These are phyloP conservation scores for Propsilocerus akamusi DNA, from an alignment of 1,140 invertebrate species.

Conservation along the genomic window DNA sequence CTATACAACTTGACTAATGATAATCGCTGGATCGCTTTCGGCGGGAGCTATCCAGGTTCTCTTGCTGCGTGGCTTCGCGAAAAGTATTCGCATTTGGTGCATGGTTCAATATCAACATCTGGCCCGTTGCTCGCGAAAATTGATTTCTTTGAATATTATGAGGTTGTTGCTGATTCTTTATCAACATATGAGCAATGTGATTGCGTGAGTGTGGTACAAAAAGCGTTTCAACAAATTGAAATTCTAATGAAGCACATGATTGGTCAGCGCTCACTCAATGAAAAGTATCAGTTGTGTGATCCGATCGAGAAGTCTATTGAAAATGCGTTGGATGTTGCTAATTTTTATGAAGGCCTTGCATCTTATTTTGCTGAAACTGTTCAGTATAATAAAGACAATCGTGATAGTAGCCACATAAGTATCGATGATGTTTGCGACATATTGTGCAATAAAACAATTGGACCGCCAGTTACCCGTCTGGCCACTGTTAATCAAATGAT, in stretches of 20 bases:
- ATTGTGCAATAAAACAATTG: slow-evolving; percentile 40
- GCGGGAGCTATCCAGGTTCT: slow-evolving; percentile 82
- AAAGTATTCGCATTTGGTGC: slow-evolving; percentile 79
- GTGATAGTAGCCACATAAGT: slow-evolving; percentile 52
- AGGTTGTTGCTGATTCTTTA: slow-evolving; percentile 50
- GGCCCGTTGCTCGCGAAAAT: slow-evolving; percentile 67
- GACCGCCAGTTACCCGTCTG: slow-evolving; percentile 44
- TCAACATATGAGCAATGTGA: slow-evolving; percentile 29
- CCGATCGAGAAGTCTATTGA: slow-evolving; percentile 42
- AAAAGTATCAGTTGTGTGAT: slow-evolving; percentile 46
- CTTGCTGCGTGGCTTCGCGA: slow-evolving; percentile 74
- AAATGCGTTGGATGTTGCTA: slow-evolving; percentile 51
- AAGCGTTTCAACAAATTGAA: slow-evolving; percentile 43
- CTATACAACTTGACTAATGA: slow-evolving; percentile 36
- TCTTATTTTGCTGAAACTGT: slow-evolving; percentile 72
- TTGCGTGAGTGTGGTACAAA: slow-evolving; percentile 41
- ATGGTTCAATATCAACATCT: slow-evolving; percentile 72
- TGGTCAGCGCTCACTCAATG: slow-evolving; percentile 38
- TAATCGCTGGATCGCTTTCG: slow-evolving; percentile 82
- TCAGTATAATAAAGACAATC: slow-evolving; percentile 90
- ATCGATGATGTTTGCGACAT: slow-evolving; percentile 62
- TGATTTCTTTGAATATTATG: slow-evolving; percentile 69
- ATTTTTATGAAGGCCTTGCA: slow-evolving; percentile 62
- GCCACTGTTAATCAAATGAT: slow-evolving; percentile 54
- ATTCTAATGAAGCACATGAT: slow-evolving; percentile 35